Evolutionary conservation across 1,140 invertebrate genomes (phyloP).

Genomic region (Zophobas atratus): DNA sequence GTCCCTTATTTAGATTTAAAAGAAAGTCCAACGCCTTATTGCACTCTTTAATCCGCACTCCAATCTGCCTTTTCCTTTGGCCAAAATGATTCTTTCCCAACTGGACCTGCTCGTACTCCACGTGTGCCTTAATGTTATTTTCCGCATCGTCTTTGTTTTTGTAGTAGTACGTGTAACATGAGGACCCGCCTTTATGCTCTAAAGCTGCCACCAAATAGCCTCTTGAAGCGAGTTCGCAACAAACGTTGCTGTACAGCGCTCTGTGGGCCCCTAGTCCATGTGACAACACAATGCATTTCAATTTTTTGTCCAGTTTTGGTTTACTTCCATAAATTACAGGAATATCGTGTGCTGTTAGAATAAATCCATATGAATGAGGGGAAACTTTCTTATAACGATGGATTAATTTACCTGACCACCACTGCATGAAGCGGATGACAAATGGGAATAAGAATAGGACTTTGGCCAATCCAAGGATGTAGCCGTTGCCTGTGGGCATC

Average conservation of each 20-base stretch:
- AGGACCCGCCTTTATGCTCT: constrained; percentile 76
- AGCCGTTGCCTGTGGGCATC: constrained; percentile 71
- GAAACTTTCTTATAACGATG: neutral
- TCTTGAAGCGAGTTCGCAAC: constrained; percentile 76
- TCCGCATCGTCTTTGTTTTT: constrained; percentile 63
- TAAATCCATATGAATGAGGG: constrained; percentile 27
- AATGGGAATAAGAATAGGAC: constrained; percentile 70
- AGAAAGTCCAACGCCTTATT: constrained; percentile 72
- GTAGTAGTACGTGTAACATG: constrained; percentile 72
- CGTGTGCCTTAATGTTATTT: constrained; percentile 61
- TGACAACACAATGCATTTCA: constrained; percentile 78
- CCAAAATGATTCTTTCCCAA: constrained; percentile 65
- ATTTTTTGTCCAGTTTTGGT: constrained; percentile 62
- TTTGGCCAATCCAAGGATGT: constrained; percentile 72
- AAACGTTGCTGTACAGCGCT: constrained; percentile 75
- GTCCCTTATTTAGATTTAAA: constrained; percentile 71
- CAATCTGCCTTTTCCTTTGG: constrained; percentile 67
- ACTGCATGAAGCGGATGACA: constrained; percentile 69
- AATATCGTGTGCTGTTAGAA: constrained; percentile 68
- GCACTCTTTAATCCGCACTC: constrained; percentile 71
- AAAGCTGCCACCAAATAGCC: constrained; percentile 78
- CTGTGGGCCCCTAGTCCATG: constrained; percentile 78
- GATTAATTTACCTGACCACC: constrained; percentile 63
- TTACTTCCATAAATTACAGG: constrained; percentile 73
- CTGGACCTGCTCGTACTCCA: constrained; percentile 62